These are phyloP conservation scores for Tetragonula clypearis DNA, from an alignment of 1,140 invertebrate species.

Conservation along the genomic window DNA sequence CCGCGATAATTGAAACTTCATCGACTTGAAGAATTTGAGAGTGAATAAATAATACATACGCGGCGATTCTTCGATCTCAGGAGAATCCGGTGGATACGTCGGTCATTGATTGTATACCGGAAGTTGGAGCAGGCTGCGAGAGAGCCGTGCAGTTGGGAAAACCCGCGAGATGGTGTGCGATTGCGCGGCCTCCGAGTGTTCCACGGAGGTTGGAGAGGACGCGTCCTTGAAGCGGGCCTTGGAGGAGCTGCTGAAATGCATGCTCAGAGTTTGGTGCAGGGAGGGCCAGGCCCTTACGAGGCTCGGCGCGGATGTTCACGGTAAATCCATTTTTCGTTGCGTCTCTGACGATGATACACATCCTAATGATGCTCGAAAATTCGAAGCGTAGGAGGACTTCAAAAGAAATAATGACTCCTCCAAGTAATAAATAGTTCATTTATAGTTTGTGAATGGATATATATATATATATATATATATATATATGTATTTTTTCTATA, in stretches of 20 bases:
- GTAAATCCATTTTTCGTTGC: slow-evolving; percentile 61
- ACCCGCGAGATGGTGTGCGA: slow-evolving; percentile 76
- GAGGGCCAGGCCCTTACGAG: slow-evolving; percentile 86
- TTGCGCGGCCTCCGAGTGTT: slow-evolving; percentile 72
- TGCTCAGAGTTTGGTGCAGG: slow-evolving; percentile 91
- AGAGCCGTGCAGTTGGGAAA: background rate
- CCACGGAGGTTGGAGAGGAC: slow-evolving; percentile 77
- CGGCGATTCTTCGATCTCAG: background rate
- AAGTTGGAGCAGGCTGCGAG: background rate
- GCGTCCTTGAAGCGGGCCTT: slow-evolving; percentile 86
- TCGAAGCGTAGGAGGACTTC: too few species aligned
- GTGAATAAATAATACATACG: background rate
- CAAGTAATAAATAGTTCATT: too few species aligned
- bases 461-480: too few species aligned
- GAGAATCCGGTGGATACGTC: background rate
- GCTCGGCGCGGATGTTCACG: slow-evolving; percentile 71
- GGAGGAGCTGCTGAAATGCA: slow-evolving; percentile 89
- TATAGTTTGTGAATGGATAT: too few species aligned
- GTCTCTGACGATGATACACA: too few species aligned
- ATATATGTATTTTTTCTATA: too few species aligned
- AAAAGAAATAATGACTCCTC: too few species aligned
- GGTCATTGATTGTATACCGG: background rate
- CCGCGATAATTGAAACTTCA: background rate
- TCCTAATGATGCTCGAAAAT: too few species aligned
- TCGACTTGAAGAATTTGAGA: background rate